Conservation (phyloP, 1,140 invertebrate species). For the Chironomus striatipennis region DNA sequence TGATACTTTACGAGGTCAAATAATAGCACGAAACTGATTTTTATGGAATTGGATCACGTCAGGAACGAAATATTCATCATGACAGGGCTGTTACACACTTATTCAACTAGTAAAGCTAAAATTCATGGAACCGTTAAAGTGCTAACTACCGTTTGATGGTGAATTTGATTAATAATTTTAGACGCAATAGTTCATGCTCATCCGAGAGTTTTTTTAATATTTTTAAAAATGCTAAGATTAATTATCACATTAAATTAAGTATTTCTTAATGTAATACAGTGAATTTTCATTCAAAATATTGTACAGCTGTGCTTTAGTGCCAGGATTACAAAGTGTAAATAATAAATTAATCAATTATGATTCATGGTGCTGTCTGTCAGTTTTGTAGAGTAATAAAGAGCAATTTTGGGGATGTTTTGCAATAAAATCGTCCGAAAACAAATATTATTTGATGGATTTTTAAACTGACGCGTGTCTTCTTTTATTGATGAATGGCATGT, state of each 20-base stretch:
- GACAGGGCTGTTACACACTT: not conserved
- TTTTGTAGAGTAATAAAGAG: no score
- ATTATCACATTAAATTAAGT: not conserved
- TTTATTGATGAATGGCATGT: no score
- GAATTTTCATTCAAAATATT: not conserved
- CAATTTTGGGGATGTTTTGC: no score
- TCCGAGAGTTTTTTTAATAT: no score
- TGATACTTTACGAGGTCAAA: not conserved
- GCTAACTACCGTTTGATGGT: constrained; percentile 1
- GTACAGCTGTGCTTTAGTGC: not conserved
- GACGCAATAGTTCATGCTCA: not conserved
- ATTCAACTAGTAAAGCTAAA: no score
- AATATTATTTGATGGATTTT: no score
- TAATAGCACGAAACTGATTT: not conserved
- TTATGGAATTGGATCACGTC: not conserved
- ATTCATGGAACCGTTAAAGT: constrained; percentile 1
- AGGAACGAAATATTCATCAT: not conserved
- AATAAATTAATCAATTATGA: not conserved
- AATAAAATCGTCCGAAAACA: no score
- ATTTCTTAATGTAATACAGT: not conserved
- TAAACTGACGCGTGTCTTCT: no score
- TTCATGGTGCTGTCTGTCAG: no score
- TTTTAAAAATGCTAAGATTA: no score
- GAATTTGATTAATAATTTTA: not conserved
- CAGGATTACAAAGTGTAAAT: not conserved